Evolutionary conservation across 1,140 invertebrate species (phyloP), one percentile per base, ranked within the genome.

Genomic region (Cotesia chilonis): DNA sequence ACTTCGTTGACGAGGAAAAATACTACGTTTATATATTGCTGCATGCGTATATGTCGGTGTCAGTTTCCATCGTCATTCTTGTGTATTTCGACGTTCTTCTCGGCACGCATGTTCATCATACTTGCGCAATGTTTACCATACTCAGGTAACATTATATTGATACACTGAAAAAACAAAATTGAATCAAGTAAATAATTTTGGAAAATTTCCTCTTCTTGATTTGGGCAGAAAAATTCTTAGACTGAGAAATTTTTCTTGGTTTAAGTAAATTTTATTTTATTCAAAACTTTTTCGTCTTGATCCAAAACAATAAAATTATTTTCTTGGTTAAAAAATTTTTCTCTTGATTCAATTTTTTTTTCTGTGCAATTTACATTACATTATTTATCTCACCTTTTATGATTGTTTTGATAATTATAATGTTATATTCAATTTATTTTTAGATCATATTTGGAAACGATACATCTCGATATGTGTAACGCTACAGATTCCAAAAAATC

Each of bases 11-110:
- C 38, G 54, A 57, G 17, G 36, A 59, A 14, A 4, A 38, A 38
- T 69, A 68, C 17, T 68, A 55, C 36, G 9, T 35, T 37, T 51
- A 51, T n/a, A 20, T 68, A 37, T n/a, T 68, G 20, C 2, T 68
- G 4, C 66, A 68, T 52, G 52, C 36, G 1, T 54, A 36, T 37
- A 28, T 54, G 12, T 12, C 36, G 4, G 10, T 38, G 3, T 9
- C 20, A 12, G 6, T 37, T 35, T 68, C 38, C 0, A 6, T 68
- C 1, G 7, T 7, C 12, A 9, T 68, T 55, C 10, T 68, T 9
- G 52, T 68, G 4, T 38, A 4, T 55, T 28, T 68, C 6, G 52
- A 68, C 14, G 55, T 17, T 6, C 10, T 55, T 12, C 38, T 28
- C 4, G 14, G 17, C n/a, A 38, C 35, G 6, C 35, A 68, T 28